Percentiles rank a stretch among this genome's conserved stretches.
Conservation (phyloP, 2,113 vertebrate genomes). For the Proteles cristata region DNA sequence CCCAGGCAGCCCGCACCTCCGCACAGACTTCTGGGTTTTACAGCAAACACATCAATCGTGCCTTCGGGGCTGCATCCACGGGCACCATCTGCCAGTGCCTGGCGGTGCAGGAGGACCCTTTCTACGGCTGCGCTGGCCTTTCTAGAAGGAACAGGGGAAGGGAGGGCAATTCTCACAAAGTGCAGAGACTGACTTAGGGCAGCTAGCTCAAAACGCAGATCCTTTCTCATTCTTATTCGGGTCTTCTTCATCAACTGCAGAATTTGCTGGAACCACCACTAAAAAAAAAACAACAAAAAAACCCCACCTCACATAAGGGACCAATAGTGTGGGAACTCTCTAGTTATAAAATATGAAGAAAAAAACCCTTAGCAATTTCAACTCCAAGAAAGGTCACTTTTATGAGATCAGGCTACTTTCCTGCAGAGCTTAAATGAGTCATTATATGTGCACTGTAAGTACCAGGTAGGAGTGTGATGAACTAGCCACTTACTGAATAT, state of each 20-base stretch:
- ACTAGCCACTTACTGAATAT: neutral
- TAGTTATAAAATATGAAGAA: neutral
- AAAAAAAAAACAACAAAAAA: neutral
- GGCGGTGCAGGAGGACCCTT: accelerated
- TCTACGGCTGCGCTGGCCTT: neutral
- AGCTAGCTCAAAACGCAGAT: neutral
- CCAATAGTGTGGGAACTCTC: neutral
- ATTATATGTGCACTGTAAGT: accelerated
- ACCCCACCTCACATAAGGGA: neutral
- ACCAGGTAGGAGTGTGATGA: accelerated
- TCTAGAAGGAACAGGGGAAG: neutral
- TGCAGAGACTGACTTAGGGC: neutral
- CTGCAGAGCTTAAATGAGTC: neutral
- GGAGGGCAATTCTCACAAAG: neutral
- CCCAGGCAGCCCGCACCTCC: neutral
- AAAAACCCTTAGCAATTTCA: neutral
- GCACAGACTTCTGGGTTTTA: neutral
- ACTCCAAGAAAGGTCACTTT: neutral
- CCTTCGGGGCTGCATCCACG: neutral
- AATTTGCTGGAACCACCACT: neutral
- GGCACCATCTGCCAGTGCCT: too few species aligned
- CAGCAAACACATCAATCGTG: neutral
- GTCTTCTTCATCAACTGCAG: neutral
- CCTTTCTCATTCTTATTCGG: neutral
- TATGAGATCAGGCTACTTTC: neutral